A percentile compares a stretch with the other conserved stretches of the same genome.
Evolutionary conservation across 2,797 vertebrate species (phyloP).

Genomic region (Onychomys torridus): DNA sequence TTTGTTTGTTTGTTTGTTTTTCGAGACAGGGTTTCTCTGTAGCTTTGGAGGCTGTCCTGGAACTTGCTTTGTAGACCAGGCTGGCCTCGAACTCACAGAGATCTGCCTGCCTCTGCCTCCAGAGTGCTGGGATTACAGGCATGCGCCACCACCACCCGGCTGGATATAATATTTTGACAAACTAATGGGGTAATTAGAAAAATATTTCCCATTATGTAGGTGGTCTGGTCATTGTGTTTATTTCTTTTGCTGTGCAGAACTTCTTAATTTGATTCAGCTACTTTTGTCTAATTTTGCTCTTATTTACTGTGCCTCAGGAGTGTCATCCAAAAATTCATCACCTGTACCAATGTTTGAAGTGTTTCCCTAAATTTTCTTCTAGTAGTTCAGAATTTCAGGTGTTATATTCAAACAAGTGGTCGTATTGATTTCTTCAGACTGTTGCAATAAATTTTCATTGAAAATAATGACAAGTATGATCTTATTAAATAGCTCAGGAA

Average conservation of each 20-base stretch:
- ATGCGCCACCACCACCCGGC: no score
- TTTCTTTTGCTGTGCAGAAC: neutral
- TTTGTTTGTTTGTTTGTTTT: no score
- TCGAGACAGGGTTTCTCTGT: no score
- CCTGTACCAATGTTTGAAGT: neutral
- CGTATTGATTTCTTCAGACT: neutral
- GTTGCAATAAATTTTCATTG: constrained; percentile 2
- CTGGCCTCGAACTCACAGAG: no score
- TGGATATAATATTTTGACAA: no score
- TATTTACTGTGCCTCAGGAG: neutral
- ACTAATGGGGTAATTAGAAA: neutral
- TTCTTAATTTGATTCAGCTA: neutral
- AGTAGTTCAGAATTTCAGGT: neutral
- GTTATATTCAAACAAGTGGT: neutral
- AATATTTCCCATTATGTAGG: neutral
- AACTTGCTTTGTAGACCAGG: no score
- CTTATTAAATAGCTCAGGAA: neutral
- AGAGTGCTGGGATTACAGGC: no score
- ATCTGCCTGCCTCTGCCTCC: no score
- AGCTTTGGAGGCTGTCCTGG: no score
- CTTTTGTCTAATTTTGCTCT: neutral
- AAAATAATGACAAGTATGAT: constrained; percentile 1
- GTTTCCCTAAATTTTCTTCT: neutral
- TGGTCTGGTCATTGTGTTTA: neutral
- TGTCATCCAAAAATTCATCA: neutral